phyloP scores from a whole-genome alignment of 2,797 vertebrate species.

The Enteromius anoplus region DNA sequence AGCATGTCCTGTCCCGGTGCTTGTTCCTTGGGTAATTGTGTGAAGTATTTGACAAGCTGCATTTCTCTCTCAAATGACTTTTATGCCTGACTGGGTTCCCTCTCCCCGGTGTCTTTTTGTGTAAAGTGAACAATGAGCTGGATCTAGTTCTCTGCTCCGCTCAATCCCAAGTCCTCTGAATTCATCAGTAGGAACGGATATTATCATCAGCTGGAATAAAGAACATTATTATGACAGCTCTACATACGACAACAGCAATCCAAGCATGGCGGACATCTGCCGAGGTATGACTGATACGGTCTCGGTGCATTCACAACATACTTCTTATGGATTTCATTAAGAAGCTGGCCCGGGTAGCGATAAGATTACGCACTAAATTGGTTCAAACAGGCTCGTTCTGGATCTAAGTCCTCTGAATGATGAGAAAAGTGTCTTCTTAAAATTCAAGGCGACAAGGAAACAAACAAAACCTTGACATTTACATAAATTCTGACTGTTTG shows the following conservation, averaged over 20 bases:
- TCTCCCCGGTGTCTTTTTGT: constrained; percentile 40
- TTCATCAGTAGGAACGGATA: constrained; percentile 68
- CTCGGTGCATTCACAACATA: not conserved
- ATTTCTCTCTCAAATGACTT: constrained; percentile 56
- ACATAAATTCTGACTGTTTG: constrained; percentile 14
- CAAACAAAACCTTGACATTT: constrained; percentile 34
- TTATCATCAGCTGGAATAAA: constrained; percentile 71
- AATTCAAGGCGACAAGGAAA: constrained; percentile 4
- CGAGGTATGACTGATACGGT: not conserved
- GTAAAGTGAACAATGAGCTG: constrained; percentile 46
- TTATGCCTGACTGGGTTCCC: constrained; percentile 51
- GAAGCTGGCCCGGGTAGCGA: not conserved
- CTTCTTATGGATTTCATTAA: not conserved
- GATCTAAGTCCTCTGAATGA: not conserved
- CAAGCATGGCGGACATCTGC: constrained; percentile 63
- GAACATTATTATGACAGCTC: constrained; percentile 70
- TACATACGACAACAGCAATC: constrained; percentile 65
- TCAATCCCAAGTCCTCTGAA: constrained; percentile 45
- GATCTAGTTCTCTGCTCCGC: constrained; percentile 39
- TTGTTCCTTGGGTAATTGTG: constrained; percentile 46
- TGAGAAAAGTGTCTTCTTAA: not conserved
- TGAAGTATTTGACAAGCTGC: constrained; percentile 55
- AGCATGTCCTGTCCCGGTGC: constrained; percentile 34
- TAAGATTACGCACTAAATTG: not conserved
- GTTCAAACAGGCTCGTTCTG: constrained; percentile 1